Evolutionary conservation across 2,888 invertebrate species (phyloP), one percentile per base, ranked within the genome.

Genomic region (Bellardia pandia): DNA sequence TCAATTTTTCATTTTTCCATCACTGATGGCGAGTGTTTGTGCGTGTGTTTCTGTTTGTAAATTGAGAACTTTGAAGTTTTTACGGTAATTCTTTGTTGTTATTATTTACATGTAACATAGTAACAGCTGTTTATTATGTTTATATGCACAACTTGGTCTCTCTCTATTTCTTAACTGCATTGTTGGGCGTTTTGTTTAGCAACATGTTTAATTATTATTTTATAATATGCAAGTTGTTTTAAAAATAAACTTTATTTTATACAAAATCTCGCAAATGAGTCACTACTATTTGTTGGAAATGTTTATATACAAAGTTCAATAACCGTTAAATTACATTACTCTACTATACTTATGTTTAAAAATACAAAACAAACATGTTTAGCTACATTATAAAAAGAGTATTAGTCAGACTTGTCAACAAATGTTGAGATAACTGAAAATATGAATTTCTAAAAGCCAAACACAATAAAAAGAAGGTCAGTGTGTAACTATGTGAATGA

Each of bases 241-340:
- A 8, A 45, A 58, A 11, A 23, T 51, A 51, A 66, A 37, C 56
- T 58, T 64, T 74, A 23, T 45, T 45, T 42, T 16, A 23, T 16
- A 42, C 37, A 33, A 4, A 37, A 4, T 68, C n/a, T 66, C 33
- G 8, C 40, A 68, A 68, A 66, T 82, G 66, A 78, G 11, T 85
- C 74, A 82, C 2, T 37, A 45, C 2, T 37, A 45, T 42, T 58
- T 11, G 13, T 60, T 2, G 9, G 5, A 23, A 58, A 76, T 76
- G 40, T 56, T 72, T 76, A 48, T 33, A 58, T 45, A 56, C 62
- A 76, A 16, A 78, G 85, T 87, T 85, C 84, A 87, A 85, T 85
- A 87, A 87, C 85, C 87, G 85, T 82, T 81, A 75, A 78, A 87
- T 87, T 78, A 69, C 62, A 74, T 75, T 87, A 58, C 11, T 71